Percentiles rank a stretch among this genome's conserved stretches.
Conservation (phyloP, 2,888 invertebrate genomes). For the Microctonus brassicae region DNA sequence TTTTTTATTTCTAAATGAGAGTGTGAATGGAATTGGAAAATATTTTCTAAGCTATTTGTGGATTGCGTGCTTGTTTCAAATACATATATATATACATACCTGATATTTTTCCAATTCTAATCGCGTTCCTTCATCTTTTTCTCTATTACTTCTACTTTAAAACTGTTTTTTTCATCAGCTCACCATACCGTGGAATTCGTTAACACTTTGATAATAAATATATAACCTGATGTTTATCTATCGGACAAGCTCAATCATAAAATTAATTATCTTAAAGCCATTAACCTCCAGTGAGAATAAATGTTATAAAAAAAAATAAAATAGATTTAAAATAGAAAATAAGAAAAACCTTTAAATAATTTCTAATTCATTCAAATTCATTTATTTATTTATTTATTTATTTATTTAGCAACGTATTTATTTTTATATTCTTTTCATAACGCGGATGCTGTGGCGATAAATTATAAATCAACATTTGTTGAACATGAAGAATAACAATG, state of each 20-base stretch:
- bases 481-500: conserved; percentile 2
- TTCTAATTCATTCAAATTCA: neutral
- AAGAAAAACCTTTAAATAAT: neutral
- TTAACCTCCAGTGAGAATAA: conserved; percentile 16
- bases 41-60: neutral
- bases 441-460: neutral
- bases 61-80: neutral
- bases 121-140: conserved; percentile 16
- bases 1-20: neutral
- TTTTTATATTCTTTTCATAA: neutral
- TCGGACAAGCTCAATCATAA: conserved; percentile 38
- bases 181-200: neutral
- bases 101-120: conserved; percentile 18
- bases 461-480: conserved; percentile 7
- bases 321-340: conserved; percentile 6
- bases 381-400: neutral
- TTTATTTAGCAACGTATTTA: neutral
- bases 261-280: conserved; percentile 41
- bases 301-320: conserved; percentile 19
- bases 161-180: conserved; percentile 5
- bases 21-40: neutral
- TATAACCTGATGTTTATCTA: conserved; percentile 21
- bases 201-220: conserved; percentile 10
- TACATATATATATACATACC: neutral
- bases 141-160: conserved; percentile 2